Evolutionary conservation across 2,888 invertebrate species (phyloP), one percentile per base, ranked within the genome.

Genomic region (Halictus quadricinctus): DNA sequence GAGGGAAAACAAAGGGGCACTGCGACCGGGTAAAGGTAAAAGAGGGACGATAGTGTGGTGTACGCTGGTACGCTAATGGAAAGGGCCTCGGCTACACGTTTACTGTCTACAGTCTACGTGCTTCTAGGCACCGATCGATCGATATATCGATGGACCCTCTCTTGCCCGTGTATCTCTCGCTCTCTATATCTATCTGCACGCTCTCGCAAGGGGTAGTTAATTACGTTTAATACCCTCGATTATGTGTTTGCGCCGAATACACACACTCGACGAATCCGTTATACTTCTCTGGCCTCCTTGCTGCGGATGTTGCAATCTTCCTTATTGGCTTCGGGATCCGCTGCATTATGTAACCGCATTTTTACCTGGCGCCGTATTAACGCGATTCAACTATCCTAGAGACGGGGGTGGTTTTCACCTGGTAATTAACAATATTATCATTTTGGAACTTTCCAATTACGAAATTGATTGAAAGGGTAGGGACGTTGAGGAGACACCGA

Each of bases 191-290:
- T 29, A 25, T 25, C 15, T 79, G 81, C 86, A 85, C 84, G 91
- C 91, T 92, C 91, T 92, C 92, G 93, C 91, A 93, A 90, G 66
- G 91, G 91, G 89, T 91, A 89, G 92, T 91, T 94, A 93, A 94
- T 94, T 94, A 94, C 93, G 92, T 93, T 93, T 93, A 93, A 93
- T 94, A 93, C 91, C 92, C 90, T 91, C 90, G 92, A 91, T 93
- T 92, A 92, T 92, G 92, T 93, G 93, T 93, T 93, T 93, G 92
- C 92, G 89, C 85, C 88, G 91, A 90, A 92, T 91, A 93, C 92
- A 93, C 89, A 84, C 82, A 91, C 83, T 81, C 88, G 79, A 87
- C 80, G 86, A 79, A 89, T 88, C 84, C 89, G 85, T 90, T 88
- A 89, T 89, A 84, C 84, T 86, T 85, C 85, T 76, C 85, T 74